These are phyloP conservation scores for Thymelicus sylvestris DNA, from an alignment of 2,888 invertebrate species.

Conservation along the genomic window DNA sequence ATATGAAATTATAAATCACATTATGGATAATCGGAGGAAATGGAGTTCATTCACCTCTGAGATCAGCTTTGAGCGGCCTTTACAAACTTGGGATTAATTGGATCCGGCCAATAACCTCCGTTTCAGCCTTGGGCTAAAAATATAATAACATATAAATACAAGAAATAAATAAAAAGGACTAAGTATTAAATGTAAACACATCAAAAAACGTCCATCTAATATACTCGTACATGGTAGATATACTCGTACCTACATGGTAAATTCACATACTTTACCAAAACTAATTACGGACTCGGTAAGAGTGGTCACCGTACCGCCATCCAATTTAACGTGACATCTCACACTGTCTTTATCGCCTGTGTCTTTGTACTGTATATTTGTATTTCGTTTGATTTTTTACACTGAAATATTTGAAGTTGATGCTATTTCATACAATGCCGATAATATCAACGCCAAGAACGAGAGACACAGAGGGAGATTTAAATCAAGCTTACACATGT, in stretches of 20 bases:
- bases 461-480: no score
- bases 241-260: not conserved
- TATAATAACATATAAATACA: not conserved
- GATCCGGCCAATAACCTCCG: not conserved
- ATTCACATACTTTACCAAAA: conserved; percentile 40
- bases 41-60: not conserved
- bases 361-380: not conserved
- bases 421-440: no score
- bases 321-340: conserved; percentile 49
- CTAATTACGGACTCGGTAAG: conserved; percentile 48
- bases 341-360: conserved; percentile 37
- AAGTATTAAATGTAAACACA: no score
- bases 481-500: no score
- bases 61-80: not conserved
- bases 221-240: not conserved
- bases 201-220: no score
- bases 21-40: not conserved
- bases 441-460: no score
- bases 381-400: not conserved
- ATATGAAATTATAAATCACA: not conserved
- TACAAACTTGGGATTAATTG: not conserved
- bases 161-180: no score
- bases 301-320: conserved; percentile 47
- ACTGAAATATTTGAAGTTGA: no score
- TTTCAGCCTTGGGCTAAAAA: not conserved